A percentile compares a stretch with the other conserved stretches of the same genome.
phyloP scores from a whole-genome alignment of 2,113 vertebrate genomes.

The Trachemys scripta region DNA sequence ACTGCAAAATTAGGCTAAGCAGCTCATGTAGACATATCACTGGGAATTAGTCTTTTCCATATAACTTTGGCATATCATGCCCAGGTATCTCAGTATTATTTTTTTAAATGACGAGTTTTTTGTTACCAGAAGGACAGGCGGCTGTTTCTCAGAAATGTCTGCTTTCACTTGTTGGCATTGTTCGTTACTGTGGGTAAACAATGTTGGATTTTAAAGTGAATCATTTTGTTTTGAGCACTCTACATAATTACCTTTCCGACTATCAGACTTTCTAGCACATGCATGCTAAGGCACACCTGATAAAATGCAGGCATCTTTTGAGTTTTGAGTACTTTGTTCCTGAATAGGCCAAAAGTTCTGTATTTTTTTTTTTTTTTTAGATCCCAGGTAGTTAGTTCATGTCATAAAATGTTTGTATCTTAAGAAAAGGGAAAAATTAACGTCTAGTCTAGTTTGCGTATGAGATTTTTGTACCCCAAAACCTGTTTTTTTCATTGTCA shows the following conservation, averaged over 20 bases:
- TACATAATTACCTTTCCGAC: background rate
- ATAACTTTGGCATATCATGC: background rate
- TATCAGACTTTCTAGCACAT: background rate
- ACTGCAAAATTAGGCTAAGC: constrained; percentile 11
- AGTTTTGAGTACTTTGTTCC: background rate
- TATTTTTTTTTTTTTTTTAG: background rate
- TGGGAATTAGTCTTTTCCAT: background rate
- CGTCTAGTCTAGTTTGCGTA: background rate
- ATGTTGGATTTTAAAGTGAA: background rate
- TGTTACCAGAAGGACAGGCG: background rate
- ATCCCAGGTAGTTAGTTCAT: background rate
- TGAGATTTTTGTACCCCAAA: background rate
- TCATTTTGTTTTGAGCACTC: background rate
- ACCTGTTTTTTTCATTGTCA: background rate
- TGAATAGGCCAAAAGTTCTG: background rate
- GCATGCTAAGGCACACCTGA: background rate
- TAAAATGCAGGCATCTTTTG: background rate
- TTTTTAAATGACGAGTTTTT: background rate
- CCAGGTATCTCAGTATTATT: rapidly evolving
- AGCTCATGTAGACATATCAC: background rate
- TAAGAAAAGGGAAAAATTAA: background rate
- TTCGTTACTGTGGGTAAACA: constrained; percentile 1
- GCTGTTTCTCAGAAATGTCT: background rate
- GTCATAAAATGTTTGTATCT: constrained; percentile 2
- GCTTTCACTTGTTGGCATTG: background rate